These are phyloP conservation scores for Diloba caeruleocephala DNA, from an alignment of 2,888 invertebrate genomes.

Conservation along the genomic window DNA sequence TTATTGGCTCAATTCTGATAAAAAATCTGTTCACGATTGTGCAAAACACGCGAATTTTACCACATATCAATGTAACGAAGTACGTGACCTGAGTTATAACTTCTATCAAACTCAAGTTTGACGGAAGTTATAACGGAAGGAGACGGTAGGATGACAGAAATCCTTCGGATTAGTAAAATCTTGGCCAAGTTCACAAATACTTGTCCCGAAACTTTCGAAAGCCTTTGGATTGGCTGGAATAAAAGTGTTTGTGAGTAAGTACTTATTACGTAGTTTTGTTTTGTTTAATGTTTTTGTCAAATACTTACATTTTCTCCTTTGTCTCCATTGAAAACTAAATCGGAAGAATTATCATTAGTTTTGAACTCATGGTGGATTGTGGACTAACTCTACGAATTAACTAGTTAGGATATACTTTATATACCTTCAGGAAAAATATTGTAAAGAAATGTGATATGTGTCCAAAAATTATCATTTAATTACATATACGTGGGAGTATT, in stretches of 20 bases:
- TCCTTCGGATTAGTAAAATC: constrained; percentile 58
- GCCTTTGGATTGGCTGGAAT: constrained; percentile 48
- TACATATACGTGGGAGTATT: too few relatives aligned
- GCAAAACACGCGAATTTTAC: constrained; percentile 55
- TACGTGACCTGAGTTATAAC: constrained; percentile 61
- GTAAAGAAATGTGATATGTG: too few relatives aligned
- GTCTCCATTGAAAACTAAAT: constrained; percentile 72
- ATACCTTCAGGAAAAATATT: too few relatives aligned
- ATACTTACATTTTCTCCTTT: constrained; percentile 76
- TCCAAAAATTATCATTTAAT: too few relatives aligned
- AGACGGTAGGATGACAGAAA: constrained; percentile 55
- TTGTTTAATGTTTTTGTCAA: constrained; percentile 26
- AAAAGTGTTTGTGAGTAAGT: constrained; percentile 56
- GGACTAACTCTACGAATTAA: too few relatives aligned
- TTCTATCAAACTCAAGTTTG: constrained; percentile 48
- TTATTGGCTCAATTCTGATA: constrained; percentile 34
- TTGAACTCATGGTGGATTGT: too few relatives aligned
- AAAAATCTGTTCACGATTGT: constrained; percentile 48
- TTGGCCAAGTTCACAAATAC: constrained; percentile 53
- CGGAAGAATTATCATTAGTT: constrained; percentile 17
- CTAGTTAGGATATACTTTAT: too few relatives aligned
- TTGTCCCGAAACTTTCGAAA: constrained; percentile 48
- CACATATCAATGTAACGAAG: constrained; percentile 57
- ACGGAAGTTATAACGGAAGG: too few relatives aligned
- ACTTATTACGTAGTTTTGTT: constrained; percentile 43